Evolutionary conservation across 2,113 vertebrate genomes (phyloP).

Genomic region (Smithornis capensis): DNA sequence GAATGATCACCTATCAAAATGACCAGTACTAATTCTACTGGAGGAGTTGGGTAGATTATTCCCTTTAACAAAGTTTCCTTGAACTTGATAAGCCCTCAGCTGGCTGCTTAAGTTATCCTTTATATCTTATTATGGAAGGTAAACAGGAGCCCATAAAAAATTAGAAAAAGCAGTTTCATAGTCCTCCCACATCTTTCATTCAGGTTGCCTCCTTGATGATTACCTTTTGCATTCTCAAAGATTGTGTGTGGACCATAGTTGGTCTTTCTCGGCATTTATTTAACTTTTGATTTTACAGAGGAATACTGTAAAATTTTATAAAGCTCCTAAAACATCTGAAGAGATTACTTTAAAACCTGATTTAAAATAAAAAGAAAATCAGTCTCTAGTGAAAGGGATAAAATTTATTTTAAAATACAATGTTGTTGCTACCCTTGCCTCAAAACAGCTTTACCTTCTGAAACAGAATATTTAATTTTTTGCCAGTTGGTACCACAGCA

Average conservation of each 20-base stretch:
- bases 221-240: fast-evolving
- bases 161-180: not conserved
- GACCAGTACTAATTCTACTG: not conserved
- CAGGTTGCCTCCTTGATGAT: not conserved
- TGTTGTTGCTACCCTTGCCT: not conserved
- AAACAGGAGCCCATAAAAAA: not conserved
- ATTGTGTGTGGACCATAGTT: not conserved
- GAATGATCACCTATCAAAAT: not conserved
- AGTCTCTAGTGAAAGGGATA: not conserved
- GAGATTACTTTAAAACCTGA: not conserved
- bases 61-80: not conserved
- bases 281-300: not conserved
- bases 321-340: not conserved
- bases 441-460: not conserved
- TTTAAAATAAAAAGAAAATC: not conserved
- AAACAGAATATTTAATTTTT: not conserved
- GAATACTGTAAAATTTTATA: not conserved
- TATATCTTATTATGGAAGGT: not conserved
- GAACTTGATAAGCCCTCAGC: not conserved
- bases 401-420: not conserved
- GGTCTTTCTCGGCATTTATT: not conserved
- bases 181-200: not conserved
- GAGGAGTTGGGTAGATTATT: not conserved
- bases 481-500: not conserved
- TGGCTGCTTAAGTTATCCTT: not conserved